Percentiles rank a stretch among this genome's conserved stretches.
Evolutionary conservation across 2,888 invertebrate genomes (phyloP).

Genomic region (Sarcophaga rosellei): DNA sequence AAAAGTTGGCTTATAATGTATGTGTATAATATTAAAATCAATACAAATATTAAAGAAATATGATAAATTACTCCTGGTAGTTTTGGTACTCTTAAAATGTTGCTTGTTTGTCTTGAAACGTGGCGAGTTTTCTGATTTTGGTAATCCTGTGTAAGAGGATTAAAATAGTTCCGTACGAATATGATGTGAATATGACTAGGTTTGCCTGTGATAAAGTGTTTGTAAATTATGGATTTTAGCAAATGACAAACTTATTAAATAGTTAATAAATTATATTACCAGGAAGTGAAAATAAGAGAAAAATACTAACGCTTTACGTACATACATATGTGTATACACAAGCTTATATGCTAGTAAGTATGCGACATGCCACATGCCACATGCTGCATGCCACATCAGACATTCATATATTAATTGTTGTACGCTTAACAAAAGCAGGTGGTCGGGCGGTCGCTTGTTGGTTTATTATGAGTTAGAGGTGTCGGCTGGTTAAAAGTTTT

Average conservation of each 20-base stretch:
- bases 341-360: neutral
- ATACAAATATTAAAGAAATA: conserved; percentile 2
- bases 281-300: conserved; percentile 47
- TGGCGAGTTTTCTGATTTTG: conserved; percentile 4
- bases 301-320: conserved; percentile 7
- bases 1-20: too few species aligned
- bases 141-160: conserved; percentile 45
- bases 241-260: conserved; percentile 62
- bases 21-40: too few species aligned
- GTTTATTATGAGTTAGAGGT: conserved; percentile 50
- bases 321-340: neutral
- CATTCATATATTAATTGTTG: conserved; percentile 1
- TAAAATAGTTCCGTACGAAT: conserved; percentile 19
- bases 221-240: conserved; percentile 16
- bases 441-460: neutral
- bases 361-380: neutral
- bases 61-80: conserved; percentile 38
- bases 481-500: conserved; percentile 57
- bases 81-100: neutral
- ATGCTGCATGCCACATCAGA: neutral
- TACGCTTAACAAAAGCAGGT: neutral
- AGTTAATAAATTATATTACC: conserved; percentile 61
- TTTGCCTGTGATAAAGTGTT: neutral
- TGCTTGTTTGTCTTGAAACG: neutral
- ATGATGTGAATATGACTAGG: neutral